Base-by-base conservation (phyloP, 2,888 invertebrate genomes). In the Orthonychiurus folsomi region DNA sequence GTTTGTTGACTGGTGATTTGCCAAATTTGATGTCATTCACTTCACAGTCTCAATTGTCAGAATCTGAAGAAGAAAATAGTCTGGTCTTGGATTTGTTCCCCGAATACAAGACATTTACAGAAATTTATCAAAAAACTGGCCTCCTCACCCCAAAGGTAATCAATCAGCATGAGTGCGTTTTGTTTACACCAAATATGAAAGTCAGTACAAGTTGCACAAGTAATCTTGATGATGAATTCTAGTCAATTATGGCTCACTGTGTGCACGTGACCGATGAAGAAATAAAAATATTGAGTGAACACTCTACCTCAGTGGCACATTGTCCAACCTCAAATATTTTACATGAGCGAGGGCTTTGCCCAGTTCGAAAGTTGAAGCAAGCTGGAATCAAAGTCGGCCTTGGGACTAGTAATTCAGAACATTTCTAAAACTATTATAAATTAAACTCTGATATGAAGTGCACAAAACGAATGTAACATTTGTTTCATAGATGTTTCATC, bases 311-410 rank as follows among this genome's bases (percentile, higher is more conserved):
- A 0, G 78, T 94, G 5, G 84, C 90, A 0, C 93, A 93, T 76
- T 94, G 93, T 75, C 91, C 93, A 0, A 84, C 86, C 28, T 93
- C 93, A 1, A 93, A 93, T 77, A 86, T 85, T 0, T 83, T 85
- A 70, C 79, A 94, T 50, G 81, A 81, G 73, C 93, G 92, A 18
- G 93, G 93, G 0, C 74, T 89, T 1, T 91, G 92, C 74, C 87
- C 91, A 73, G 85, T 90, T 0, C 79, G 83, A 64, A 82, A 82
- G 62, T 77, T 92, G 12, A 76, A 85, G 52, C 75, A 81, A 18
- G 79, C 79, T 55, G 84, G 85, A 2, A 76, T 93, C 23, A 86
- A 83, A 75, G 84, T 93, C 60, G 93, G 92, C 5, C 80, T 93
- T 52, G 93, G 93, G 69, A 90, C 92, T 76, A 91, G 91, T 90